phyloP scores from a whole-genome alignment of 2,797 vertebrate genomes.

The Argyrosomus regius region DNA sequence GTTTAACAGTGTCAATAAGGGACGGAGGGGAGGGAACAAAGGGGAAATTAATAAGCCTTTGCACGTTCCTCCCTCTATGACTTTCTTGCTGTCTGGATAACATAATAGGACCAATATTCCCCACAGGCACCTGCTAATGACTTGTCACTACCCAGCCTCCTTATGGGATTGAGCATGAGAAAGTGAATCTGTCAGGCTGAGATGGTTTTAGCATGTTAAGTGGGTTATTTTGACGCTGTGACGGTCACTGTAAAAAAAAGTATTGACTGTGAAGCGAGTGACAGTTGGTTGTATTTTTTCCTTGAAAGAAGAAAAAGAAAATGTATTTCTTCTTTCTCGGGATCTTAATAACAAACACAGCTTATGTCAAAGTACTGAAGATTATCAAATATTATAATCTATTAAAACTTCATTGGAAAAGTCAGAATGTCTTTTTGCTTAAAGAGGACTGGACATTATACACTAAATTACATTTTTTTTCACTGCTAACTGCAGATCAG shows the following conservation, averaged over 20 bases:
- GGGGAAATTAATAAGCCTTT: slow-evolving; percentile 64
- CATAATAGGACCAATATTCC: slow-evolving; percentile 65
- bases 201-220: slow-evolving; percentile 58
- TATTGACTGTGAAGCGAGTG: neutral
- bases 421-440: neutral
- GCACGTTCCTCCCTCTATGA: slow-evolving; percentile 44
- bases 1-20: slow-evolving; percentile 66
- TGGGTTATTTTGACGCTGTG: slow-evolving; percentile 30
- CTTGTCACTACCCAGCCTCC: slow-evolving; percentile 58
- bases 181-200: slow-evolving; percentile 49
- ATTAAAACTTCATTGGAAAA: neutral
- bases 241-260: slow-evolving; percentile 12
- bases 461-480: neutral
- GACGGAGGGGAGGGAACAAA: slow-evolving; percentile 31
- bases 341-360: neutral
- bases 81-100: slow-evolving; percentile 64
- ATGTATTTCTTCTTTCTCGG: neutral
- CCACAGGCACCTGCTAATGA: slow-evolving; percentile 66
- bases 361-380: neutral
- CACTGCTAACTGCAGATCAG: neutral
- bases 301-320: too few species aligned
- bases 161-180: slow-evolving; percentile 48
- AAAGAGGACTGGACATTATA: neutral
- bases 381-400: neutral
- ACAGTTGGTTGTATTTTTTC: neutral